Conservation (phyloP, 2,797 vertebrate species). For the Borostomias antarcticus region DNA sequence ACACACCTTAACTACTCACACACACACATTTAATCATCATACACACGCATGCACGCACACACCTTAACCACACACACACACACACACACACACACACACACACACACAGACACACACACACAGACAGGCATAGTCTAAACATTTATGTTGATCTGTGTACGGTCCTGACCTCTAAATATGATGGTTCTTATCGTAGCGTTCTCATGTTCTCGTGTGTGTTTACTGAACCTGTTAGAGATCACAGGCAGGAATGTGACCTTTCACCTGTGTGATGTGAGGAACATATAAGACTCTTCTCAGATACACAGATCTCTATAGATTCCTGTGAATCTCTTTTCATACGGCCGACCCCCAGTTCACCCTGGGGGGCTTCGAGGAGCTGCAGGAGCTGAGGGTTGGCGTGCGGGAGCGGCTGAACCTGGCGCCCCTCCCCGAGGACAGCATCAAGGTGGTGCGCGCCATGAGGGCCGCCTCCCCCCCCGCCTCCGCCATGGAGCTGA, state of each 20-base stretch:
- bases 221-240: too few relatives aligned
- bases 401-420: slow-evolving; percentile 81
- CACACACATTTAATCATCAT: slow-evolving; percentile 5
- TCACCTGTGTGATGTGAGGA: too few relatives aligned
- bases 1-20: not conserved
- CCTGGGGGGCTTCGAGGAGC: slow-evolving; percentile 88
- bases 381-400: slow-evolving; percentile 87
- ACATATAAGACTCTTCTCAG: too few relatives aligned
- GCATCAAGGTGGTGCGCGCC: slow-evolving; percentile 90
- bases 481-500: slow-evolving; percentile 87
- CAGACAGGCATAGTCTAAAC: not conserved
- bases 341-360: slow-evolving; percentile 87
- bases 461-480: slow-evolving; percentile 92
- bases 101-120: not conserved
- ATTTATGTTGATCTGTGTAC: not conserved
- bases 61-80: not conserved
- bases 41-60: slow-evolving; percentile 10
- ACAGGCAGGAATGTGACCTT: too few relatives aligned
- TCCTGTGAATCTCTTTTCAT: too few relatives aligned
- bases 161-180: not conserved
- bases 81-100: slow-evolving; percentile 19
- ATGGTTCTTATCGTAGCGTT: not conserved
- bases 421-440: slow-evolving; percentile 88
- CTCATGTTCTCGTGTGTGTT: not conserved
- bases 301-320: too few relatives aligned